Percentiles rank a stretch among this genome's conserved stretches.
Evolutionary conservation across 1,140 invertebrate genomes (phyloP).

Genomic region (Phortica variegata): DNA sequence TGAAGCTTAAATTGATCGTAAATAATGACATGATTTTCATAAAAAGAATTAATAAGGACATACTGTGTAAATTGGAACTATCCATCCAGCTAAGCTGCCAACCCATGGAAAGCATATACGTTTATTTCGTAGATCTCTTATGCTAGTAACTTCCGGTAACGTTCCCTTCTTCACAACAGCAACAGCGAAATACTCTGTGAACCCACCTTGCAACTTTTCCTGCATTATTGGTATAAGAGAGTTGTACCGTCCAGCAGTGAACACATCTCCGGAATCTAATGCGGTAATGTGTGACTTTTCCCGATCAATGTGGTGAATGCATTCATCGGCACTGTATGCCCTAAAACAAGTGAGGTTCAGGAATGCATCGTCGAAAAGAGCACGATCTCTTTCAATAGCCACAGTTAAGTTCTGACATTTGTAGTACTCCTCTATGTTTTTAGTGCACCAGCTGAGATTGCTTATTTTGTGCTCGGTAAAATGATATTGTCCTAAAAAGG

Average conservation of each 20-base stretch:
- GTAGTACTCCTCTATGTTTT: slow-evolving; percentile 68
- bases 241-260: slow-evolving; percentile 87
- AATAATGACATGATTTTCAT: background rate
- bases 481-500: slow-evolving; percentile 44
- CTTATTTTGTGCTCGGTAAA: slow-evolving; percentile 39
- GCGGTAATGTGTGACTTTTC: slow-evolving; percentile 81
- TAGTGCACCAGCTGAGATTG: slow-evolving; percentile 71
- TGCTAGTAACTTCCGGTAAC: slow-evolving; percentile 62
- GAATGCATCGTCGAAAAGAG: slow-evolving; percentile 64
- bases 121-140: slow-evolving; percentile 72
- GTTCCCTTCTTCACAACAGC: slow-evolving; percentile 77
- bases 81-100: slow-evolving; percentile 89
- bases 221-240: slow-evolving; percentile 89
- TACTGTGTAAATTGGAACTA: slow-evolving; percentile 82
- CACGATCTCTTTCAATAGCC: slow-evolving; percentile 66
- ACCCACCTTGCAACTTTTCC: slow-evolving; percentile 64
- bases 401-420: slow-evolving; percentile 75
- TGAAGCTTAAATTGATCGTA: slow-evolving; percentile 68
- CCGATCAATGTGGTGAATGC: slow-evolving; percentile 74
- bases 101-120: slow-evolving; percentile 89
- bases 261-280: slow-evolving; percentile 90
- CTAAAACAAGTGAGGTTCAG: slow-evolving; percentile 66
- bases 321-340: slow-evolving; percentile 78
- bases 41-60: slow-evolving; percentile 20
- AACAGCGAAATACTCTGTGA: slow-evolving; percentile 76